Percentiles rank a stretch among this genome's conserved stretches.
Conservation (phyloP, 2,888 invertebrate genomes). For the Drosophila limbata region DNA sequence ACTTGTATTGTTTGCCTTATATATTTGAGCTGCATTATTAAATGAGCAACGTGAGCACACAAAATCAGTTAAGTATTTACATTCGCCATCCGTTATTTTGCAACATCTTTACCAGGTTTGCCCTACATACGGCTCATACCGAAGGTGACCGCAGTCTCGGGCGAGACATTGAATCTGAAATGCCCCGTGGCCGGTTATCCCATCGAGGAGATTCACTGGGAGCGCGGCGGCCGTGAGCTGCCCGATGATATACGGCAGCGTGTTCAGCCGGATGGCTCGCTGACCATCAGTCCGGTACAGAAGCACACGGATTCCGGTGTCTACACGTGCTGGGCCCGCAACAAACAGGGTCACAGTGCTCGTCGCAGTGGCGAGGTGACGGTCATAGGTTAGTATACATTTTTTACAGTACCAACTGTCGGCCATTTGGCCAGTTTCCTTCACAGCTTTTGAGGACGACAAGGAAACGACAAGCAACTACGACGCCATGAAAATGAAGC, state of each 20-base stretch:
- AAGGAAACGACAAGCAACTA: slow-evolving; percentile 27
- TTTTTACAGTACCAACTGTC: slow-evolving; percentile 17
- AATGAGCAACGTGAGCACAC: slow-evolving; percentile 68
- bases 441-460: slow-evolving; percentile 47
- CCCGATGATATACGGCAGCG: slow-evolving; percentile 93
- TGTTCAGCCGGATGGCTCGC: slow-evolving; percentile 90
- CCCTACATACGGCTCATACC: slow-evolving; percentile 92
- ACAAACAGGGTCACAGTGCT: slow-evolving; percentile 91
- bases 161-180: slow-evolving; percentile 90
- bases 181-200: slow-evolving; percentile 94
- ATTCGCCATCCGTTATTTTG: slow-evolving; percentile 33
- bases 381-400: slow-evolving; percentile 90
- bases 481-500: slow-evolving; percentile 39
- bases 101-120: slow-evolving; percentile 86
- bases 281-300: slow-evolving; percentile 91
- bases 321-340: slow-evolving; percentile 92
- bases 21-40: slow-evolving; percentile 68
- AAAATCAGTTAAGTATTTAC: slow-evolving; percentile 72
- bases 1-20: slow-evolving; percentile 44
- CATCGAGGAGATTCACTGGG: slow-evolving; percentile 92
- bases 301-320: slow-evolving; percentile 91
- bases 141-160: slow-evolving; percentile 93
- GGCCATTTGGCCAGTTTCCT: slow-evolving; percentile 59
- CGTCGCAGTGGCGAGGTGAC: slow-evolving; percentile 90
- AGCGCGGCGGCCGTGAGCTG: slow-evolving; percentile 89